Evolutionary conservation across 2,888 invertebrate species (phyloP), one percentile per base, ranked within the genome.

Genomic region (Cinara cedri): DNA sequence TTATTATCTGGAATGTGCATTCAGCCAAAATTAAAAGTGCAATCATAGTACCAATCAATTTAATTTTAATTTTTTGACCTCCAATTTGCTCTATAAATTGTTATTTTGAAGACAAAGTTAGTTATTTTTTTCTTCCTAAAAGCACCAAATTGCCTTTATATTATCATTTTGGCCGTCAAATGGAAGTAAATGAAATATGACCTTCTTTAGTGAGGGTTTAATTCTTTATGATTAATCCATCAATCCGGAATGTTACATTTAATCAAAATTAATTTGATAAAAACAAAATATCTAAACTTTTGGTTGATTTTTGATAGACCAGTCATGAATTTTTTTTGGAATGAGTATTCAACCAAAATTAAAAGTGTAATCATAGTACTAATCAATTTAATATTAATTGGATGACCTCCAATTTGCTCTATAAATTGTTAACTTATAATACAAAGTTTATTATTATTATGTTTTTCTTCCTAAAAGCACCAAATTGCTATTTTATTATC

Each of bases 401-500:
- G 74, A 54, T 75, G 66, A 76, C 66, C 75, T 76, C 66, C 66
- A 54, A 54, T 75, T 75, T 76, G 75, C 44, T 46, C 46, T 3
- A 75, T 65, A 75, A 51, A 71, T 34, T 34, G 6, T 34, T 34
- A 4, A 34, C 6, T 34, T 34, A 6, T 4, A 34, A 34, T 34
- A n/a, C n/a, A n/a, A n/a, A n/a, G n/a, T n/a, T n/a, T n/a, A n/a
- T n/a, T n/a, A 34, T 34, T 34, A 34, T 34, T 34, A 34, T 21
- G 9, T 13, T 11, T n/a, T 76, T 76, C 75, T 76, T 76, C 76
- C 76, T 76, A 76, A 76, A 76, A 76, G 76, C 76, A 76, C 76
- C 66, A 76, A 57, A 66, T 66, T 66, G 46, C 65, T 46, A 21
- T 66, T 57, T 1, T 44, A 55, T 66, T 57, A 42, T 66, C 16